Conservation (phyloP, 2,888 invertebrate genomes). For the Epinotia bilunana region DNA sequence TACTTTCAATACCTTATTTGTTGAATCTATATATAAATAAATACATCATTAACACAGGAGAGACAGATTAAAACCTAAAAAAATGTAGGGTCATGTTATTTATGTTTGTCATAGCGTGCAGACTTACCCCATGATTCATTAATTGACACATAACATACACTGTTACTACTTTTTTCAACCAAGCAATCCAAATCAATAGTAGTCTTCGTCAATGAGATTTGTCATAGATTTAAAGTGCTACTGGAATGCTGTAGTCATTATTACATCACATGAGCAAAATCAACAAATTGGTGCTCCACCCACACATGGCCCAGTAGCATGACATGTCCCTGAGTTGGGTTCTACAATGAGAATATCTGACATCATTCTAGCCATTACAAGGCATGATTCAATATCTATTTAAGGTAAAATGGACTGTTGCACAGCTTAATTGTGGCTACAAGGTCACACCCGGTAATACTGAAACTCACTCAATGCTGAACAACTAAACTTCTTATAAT, state of each 20-base stretch:
- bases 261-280: slow-evolving; percentile 41
- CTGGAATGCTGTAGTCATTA: background rate
- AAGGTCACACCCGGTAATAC: slow-evolving; percentile 54
- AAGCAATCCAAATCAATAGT: background rate
- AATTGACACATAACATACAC: too few relatives aligned
- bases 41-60: too few relatives aligned
- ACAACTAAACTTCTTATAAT: background rate
- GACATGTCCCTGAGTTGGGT: slow-evolving; percentile 27
- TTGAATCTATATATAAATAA: too few relatives aligned
- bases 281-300: slow-evolving; percentile 50
- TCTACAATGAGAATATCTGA: slow-evolving; percentile 59
- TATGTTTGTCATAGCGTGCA: background rate
- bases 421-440: slow-evolving; percentile 62
- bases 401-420: slow-evolving; percentile 60
- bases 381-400: slow-evolving; percentile 60
- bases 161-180: too few relatives aligned
- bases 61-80: too few relatives aligned
- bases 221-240: background rate
- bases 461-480: slow-evolving; percentile 26
- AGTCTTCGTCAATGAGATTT: background rate
- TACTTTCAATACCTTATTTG: too few relatives aligned
- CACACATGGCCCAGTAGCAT: slow-evolving; percentile 47
- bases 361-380: slow-evolving; percentile 62
- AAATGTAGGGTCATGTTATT: too few relatives aligned
- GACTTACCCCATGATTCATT: background rate